Evolutionary conservation across 2,888 invertebrate species (phyloP), one percentile per base, ranked within the genome.

Genomic region (Cotesia congregata): DNA sequence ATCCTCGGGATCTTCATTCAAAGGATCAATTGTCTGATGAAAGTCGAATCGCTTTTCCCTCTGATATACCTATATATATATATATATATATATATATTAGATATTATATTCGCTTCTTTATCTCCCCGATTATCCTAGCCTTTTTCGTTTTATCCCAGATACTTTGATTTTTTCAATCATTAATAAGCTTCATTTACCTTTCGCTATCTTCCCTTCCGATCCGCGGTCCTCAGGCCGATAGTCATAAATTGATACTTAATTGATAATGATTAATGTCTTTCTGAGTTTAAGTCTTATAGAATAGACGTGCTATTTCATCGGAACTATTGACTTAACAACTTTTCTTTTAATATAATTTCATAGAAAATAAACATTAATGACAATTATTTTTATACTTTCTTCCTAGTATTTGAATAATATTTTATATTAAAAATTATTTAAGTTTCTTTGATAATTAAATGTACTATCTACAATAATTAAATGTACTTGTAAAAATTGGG

Each of bases 21-120:
- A 79, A 79, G 78, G 78, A 81, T 78, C 81, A 81, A 81, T 81
- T 81, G 81, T 80, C 79, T 81, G 78, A 40, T 40, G 59, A 67
- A 69, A 60, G 72, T 74, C 40, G 20, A 62, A 65, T 61, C 61
- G 67, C 62, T 77, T 75, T 75, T 60, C 64, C 15, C n/a, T 15
- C n/a, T 4, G 50, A 67, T 15, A 7, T 1, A 65, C 20, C 20
- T 30, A 67, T 38, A 67, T 67, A 38, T 12, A n/a, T 67, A n/a
- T 40, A 40, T 67, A 5, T 15, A 30, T 67, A 40, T 4, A 15
- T 67, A 6, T 67, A 40, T 30, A 65, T 30, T 30, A 30, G 30
- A 30, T 30, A 30, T 30, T 30, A 30, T 30, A 30, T 30, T 30
- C 15, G 3, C 20, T 62, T 20, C 6, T 62, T 62, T 62, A 62